Evolutionary conservation across 1,140 invertebrate species (phyloP).

Genomic region (Anadara kagoshimensis): DNA sequence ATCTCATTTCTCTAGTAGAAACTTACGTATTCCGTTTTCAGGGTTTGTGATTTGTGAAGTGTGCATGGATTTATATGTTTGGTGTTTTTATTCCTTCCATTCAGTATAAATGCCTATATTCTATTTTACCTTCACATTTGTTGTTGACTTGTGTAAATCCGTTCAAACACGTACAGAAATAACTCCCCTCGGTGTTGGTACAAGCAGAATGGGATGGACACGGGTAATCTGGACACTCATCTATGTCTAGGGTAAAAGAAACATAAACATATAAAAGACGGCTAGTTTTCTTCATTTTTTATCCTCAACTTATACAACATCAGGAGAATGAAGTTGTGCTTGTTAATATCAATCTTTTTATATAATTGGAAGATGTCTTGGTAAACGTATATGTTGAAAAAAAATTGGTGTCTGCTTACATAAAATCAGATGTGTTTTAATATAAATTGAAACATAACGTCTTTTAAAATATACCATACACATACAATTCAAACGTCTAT

Average conservation of each 20-base stretch:
- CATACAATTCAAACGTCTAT: not conserved
- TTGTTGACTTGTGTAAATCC: constrained; percentile 18
- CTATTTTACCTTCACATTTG: constrained; percentile 25
- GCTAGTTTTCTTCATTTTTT: not conserved
- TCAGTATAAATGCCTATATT: too few species aligned
- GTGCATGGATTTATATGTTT: too few species aligned
- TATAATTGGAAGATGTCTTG: too few species aligned
- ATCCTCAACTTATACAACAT: not conserved
- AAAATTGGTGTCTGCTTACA: too few species aligned
- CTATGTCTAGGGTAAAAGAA: constrained; percentile 43
- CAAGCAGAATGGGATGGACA: constrained; percentile 44
- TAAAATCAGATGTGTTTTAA: too few species aligned
- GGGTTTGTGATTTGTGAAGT: too few species aligned
- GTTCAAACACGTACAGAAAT: constrained; percentile 38
- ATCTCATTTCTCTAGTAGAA: too few species aligned
- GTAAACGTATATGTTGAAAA: too few species aligned
- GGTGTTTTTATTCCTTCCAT: too few species aligned
- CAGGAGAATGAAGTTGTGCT: not conserved
- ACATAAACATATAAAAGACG: not conserved
- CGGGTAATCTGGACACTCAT: constrained; percentile 45
- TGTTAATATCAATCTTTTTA: too few species aligned
- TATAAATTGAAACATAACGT: not conserved
- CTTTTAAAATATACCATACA: not conserved
- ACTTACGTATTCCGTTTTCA: too few species aligned
- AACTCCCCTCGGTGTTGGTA: constrained; percentile 39